phyloP scores from a whole-genome alignment of 2,113 vertebrate species.

The Lipophrys pholis region DNA sequence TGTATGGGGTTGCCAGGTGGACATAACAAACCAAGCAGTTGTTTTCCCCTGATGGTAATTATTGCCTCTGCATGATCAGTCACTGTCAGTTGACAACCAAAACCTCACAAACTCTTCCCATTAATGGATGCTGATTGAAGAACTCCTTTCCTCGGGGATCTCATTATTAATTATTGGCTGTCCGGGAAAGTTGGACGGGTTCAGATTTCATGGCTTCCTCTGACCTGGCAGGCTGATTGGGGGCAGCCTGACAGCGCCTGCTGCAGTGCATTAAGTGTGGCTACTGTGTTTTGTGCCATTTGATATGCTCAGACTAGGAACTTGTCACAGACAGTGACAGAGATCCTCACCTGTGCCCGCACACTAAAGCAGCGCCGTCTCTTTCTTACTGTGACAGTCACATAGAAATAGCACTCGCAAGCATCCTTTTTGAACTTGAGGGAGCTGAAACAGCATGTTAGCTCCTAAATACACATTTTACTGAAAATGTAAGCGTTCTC shows the following conservation, averaged over 20 bases:
- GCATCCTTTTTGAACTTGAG: too few relatives aligned
- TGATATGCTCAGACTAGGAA: constrained; percentile 41
- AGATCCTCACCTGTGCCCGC: constrained; percentile 47
- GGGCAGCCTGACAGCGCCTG: constrained; percentile 37
- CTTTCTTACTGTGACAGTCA: neutral
- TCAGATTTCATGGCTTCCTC: constrained; percentile 51
- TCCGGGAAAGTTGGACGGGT: constrained; percentile 40
- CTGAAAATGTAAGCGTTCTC: too few relatives aligned
- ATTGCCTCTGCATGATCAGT: constrained; percentile 51
- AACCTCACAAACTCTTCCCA: constrained; percentile 20
- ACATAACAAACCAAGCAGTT: constrained; percentile 40
- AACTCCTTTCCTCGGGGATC: constrained; percentile 59
- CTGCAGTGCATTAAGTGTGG: constrained; percentile 43
- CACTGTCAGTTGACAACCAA: constrained; percentile 31
- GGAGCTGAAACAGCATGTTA: too few relatives aligned
- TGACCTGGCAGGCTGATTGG: constrained; percentile 58
- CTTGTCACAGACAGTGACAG: constrained; percentile 23
- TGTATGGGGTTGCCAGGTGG: constrained; percentile 13
- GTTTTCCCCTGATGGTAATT: constrained; percentile 63
- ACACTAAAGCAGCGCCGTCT: constrained; percentile 26
- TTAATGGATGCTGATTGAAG: constrained; percentile 62
- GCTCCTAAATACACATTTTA: too few relatives aligned
- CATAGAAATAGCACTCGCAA: neutral
- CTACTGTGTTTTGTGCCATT: constrained; percentile 42
- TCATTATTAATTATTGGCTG: constrained; percentile 68